Percentiles rank a stretch among this genome's conserved stretches.
phyloP scores from a whole-genome alignment of 1,140 invertebrate species.

The Cyrtorhinus lividipennis region DNA sequence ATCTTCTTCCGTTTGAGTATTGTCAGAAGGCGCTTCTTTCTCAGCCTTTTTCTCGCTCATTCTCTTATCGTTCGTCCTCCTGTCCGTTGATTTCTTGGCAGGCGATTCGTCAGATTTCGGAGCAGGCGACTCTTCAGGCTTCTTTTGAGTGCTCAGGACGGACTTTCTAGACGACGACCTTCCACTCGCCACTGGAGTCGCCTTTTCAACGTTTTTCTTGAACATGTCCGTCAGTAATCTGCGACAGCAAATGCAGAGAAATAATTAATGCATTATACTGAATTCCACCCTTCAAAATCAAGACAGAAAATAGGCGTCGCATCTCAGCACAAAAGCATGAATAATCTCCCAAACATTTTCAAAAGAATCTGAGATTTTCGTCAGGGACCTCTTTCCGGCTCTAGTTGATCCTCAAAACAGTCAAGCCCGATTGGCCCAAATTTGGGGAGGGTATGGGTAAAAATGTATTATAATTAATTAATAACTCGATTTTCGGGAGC shows the following conservation, averaged over 20 bases:
- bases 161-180: not conserved
- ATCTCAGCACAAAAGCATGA: too few species aligned
- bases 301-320: too few species aligned
- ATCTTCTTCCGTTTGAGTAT: slow-evolving; percentile 23
- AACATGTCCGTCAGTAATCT: slow-evolving; percentile 17
- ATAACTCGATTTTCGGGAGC: too few species aligned
- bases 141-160: slow-evolving; percentile 23
- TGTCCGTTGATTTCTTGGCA: not conserved
- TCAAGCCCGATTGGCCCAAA: too few species aligned
- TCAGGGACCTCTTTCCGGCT: too few species aligned
- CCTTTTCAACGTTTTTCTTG: slow-evolving; percentile 17
- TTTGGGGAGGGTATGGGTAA: too few species aligned
- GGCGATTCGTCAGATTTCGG: too few species aligned
- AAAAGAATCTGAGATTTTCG: too few species aligned
- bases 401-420: too few species aligned
- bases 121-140: slow-evolving; percentile 30
- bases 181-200: slow-evolving; percentile 16
- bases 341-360: not conserved
- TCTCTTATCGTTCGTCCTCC: not conserved
- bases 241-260: slow-evolving; percentile 15
- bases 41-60: slow-evolving; percentile 15
- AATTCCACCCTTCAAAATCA: too few species aligned
- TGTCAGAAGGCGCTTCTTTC: slow-evolving; percentile 23
- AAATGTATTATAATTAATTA: too few species aligned
- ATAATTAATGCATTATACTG: too few species aligned